Evolutionary conservation across 2,797 vertebrate species (phyloP).

Genomic region (Tamandua tetradactyla): DNA sequence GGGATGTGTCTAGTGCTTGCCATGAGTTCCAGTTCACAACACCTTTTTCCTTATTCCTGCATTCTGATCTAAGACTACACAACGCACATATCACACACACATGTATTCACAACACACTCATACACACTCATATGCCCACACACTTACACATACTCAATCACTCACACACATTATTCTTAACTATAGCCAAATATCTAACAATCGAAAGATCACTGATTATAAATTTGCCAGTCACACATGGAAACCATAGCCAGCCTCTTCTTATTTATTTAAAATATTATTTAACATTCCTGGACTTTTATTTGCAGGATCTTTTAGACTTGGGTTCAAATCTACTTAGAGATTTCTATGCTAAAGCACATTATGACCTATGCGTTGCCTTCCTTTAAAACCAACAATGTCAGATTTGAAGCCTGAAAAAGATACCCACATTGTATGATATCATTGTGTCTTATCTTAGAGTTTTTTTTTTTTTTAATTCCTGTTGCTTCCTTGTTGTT

Average conservation of each 20-base stretch:
- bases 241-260: background rate
- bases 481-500: slow-evolving; percentile 1
- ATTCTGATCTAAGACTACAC: slow-evolving; percentile 3
- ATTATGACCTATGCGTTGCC: background rate
- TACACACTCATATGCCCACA: background rate
- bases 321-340: slow-evolving; percentile 1
- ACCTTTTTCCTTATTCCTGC: background rate
- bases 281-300: background rate
- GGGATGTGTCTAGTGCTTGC: background rate
- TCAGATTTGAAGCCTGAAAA: background rate
- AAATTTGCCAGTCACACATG: background rate
- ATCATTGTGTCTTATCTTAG: background rate
- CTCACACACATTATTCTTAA: background rate
- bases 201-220: background rate
- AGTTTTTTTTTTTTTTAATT: background rate
- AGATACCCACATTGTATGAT: background rate
- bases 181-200: background rate
- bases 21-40: background rate
- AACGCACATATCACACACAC: background rate
- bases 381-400: background rate
- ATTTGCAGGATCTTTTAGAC: background rate
- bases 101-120: background rate
- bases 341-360: background rate
- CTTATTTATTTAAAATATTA: background rate
- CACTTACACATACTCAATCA: background rate